Percentiles rank a stretch among this genome's conserved stretches.
Conservation (phyloP, 2,888 invertebrate species). For the Lottia gigantea region DNA sequence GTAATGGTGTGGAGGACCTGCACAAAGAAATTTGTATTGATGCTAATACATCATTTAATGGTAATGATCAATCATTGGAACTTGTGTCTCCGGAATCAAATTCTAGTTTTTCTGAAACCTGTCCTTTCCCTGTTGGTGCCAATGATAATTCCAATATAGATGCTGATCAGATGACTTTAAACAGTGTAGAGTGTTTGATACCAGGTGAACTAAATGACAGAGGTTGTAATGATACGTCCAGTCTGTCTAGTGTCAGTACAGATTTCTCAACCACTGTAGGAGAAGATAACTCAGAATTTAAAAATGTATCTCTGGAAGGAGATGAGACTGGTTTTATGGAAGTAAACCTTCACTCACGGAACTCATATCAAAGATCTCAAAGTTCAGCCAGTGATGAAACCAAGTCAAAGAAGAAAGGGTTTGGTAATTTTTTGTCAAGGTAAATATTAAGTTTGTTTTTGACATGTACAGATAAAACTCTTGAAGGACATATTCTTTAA, state of each 20-base stretch:
- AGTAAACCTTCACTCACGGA: constrained; percentile 58
- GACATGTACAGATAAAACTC: too few relatives aligned
- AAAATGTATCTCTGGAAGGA: constrained; percentile 48
- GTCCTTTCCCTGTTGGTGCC: constrained; percentile 15
- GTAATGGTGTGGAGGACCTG: neutral
- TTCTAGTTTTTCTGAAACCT: constrained; percentile 11
- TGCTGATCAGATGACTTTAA: constrained; percentile 46
- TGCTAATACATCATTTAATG: constrained; percentile 15
- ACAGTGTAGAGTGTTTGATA: constrained; percentile 50
- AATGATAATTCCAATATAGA: constrained; percentile 34
- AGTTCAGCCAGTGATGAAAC: constrained; percentile 51
- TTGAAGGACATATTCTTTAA: too few relatives aligned
- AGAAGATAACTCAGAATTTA: constrained; percentile 49
- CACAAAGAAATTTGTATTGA: constrained; percentile 8
- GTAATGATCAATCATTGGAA: constrained; percentile 15
- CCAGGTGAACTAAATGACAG: constrained; percentile 45
- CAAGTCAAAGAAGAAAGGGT: constrained; percentile 51
- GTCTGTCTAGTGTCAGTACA: constrained; percentile 63
- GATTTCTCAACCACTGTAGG: constrained; percentile 59
- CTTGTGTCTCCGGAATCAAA: constrained; percentile 13
- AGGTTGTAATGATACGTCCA: constrained; percentile 57
- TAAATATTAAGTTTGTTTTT: constrained; percentile 27
- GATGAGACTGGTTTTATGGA: constrained; percentile 63
- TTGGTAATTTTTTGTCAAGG: constrained; percentile 54
- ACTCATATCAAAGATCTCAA: constrained; percentile 54